Percentiles rank a stretch among this genome's conserved stretches.
phyloP scores from a whole-genome alignment of 2,113 vertebrate genomes.

The Pterocles gutturalis region DNA sequence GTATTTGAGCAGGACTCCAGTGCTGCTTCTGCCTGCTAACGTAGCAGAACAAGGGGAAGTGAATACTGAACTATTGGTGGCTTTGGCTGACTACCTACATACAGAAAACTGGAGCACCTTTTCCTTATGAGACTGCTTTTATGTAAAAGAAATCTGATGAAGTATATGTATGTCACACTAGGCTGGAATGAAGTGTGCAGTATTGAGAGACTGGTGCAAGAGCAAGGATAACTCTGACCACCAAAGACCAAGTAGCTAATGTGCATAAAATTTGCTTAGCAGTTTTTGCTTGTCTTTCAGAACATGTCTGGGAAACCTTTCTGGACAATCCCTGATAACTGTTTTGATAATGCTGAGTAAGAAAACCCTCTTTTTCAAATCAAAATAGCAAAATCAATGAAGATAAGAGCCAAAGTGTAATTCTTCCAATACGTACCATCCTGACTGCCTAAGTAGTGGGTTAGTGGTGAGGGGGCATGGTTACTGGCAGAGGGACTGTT shows the following conservation, averaged over 20 bases:
- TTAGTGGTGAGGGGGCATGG: not conserved
- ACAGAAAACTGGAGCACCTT: not conserved
- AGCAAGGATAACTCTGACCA: not conserved
- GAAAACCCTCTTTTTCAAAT: not conserved
- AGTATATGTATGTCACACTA: not conserved
- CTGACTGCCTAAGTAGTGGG: not conserved
- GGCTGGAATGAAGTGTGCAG: not conserved
- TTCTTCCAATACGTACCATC: not conserved
- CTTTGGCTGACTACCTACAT: not conserved
- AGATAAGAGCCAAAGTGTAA: not conserved
- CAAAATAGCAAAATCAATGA: not conserved
- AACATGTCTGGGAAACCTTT: not conserved
- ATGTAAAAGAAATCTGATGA: not conserved
- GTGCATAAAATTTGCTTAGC: not conserved
- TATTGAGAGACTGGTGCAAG: not conserved
- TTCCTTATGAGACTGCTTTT: not conserved
- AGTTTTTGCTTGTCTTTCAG: not conserved
- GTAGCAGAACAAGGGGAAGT: not conserved
- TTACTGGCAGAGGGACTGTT: not conserved
- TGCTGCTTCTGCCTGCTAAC: not conserved
- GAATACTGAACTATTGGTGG: not conserved
- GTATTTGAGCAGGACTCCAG: not conserved
- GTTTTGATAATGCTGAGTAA: not conserved
- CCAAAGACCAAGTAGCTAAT: not conserved
- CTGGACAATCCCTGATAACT: not conserved